phyloP scores from a whole-genome alignment of 2,888 invertebrate genomes.

The Selenia dentaria region DNA sequence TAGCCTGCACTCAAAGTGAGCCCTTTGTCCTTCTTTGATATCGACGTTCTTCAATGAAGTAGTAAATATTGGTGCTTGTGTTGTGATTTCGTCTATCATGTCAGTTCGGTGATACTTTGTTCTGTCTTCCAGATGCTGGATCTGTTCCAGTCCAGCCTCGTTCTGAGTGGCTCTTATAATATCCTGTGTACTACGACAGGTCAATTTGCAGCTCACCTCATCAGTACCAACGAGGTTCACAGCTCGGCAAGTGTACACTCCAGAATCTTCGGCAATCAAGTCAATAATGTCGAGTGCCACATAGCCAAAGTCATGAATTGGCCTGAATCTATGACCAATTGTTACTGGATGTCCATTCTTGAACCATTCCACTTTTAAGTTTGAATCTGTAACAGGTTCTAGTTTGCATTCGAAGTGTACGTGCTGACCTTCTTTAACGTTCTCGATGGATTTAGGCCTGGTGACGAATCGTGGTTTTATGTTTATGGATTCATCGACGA shows the following conservation, averaged over 20 bases:
- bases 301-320: slow-evolving; percentile 99
- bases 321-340: slow-evolving; percentile 97
- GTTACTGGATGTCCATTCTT: slow-evolving; percentile 97
- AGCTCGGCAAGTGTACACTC: slow-evolving; percentile 96
- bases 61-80: slow-evolving; percentile 96
- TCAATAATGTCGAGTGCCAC: slow-evolving; percentile 98
- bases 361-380: slow-evolving; percentile 98
- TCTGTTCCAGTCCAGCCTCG: slow-evolving; percentile 94
- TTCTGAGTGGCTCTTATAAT: slow-evolving; percentile 94
- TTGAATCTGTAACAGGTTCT: slow-evolving; percentile 98
- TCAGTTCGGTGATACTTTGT: slow-evolving; percentile 91
- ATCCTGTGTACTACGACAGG: slow-evolving; percentile 91
- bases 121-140: slow-evolving; percentile 94
- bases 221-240: slow-evolving; percentile 95
- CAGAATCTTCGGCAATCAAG: slow-evolving; percentile 97
- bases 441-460: slow-evolving; percentile 93
- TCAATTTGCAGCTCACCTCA: slow-evolving; percentile 90
- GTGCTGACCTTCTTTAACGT: slow-evolving; percentile 94
- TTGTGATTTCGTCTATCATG: slow-evolving; percentile 91
- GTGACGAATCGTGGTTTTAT: slow-evolving; percentile 94
- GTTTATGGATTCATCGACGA: slow-evolving; percentile 92
- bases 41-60: slow-evolving; percentile 96
- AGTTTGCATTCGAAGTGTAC: slow-evolving; percentile 99
- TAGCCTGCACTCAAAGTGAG: slow-evolving; percentile 96
- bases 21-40: slow-evolving; percentile 96